These are phyloP conservation scores for Lerema accius DNA, from an alignment of 1,140 invertebrate genomes.

Conservation along the genomic window DNA sequence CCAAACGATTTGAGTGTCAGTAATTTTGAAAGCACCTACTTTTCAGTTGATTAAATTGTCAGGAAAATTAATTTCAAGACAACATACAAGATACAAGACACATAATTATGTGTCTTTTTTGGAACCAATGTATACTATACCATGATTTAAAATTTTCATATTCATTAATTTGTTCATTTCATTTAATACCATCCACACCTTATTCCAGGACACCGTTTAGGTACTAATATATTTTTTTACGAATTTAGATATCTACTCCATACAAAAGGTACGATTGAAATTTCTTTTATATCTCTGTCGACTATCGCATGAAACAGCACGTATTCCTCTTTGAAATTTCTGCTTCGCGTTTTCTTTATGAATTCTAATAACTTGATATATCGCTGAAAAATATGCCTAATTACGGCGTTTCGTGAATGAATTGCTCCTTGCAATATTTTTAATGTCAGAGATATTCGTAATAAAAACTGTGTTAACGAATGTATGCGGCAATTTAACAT, in stretches of 20 bases:
- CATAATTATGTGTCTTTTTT: too few relatives aligned
- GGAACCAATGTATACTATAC: too few relatives aligned
- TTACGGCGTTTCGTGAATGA: background rate
- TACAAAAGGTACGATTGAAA: background rate
- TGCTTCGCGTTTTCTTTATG: background rate
- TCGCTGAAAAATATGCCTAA: background rate
- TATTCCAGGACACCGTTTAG: too few relatives aligned
- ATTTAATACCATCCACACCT: too few relatives aligned
- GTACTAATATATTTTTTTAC: too few relatives aligned
- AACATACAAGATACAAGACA: too few relatives aligned
- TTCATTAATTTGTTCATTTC: too few relatives aligned
- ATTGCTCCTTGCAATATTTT: background rate
- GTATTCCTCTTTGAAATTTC: background rate
- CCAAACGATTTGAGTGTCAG: background rate
- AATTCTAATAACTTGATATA: slow-evolving; percentile 3
- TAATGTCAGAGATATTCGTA: background rate
- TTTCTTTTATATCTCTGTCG: too few relatives aligned
- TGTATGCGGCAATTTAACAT: background rate
- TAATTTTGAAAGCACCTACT: background rate
- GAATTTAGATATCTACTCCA: too few relatives aligned
- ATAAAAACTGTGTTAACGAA: background rate
- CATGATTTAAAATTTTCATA: too few relatives aligned
- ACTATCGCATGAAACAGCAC: too few relatives aligned
- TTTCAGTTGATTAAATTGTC: background rate
- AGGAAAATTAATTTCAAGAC: background rate